phyloP scores from a whole-genome alignment of 2,888 invertebrate species.

The Odontocerum albicorne region DNA sequence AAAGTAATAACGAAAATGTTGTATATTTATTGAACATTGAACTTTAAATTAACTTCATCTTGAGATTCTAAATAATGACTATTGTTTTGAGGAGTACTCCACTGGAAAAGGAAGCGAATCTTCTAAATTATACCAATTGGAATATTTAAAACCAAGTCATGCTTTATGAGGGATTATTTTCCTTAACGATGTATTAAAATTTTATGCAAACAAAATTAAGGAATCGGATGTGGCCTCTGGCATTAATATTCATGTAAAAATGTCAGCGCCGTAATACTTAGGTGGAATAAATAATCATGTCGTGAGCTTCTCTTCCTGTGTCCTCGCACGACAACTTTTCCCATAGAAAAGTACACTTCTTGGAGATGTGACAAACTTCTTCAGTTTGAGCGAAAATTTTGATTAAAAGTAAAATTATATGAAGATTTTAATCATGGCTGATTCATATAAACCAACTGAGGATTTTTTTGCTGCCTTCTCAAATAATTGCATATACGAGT shows the following conservation, averaged over 20 bases:
- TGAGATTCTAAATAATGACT: too few species aligned
- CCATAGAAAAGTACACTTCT: background rate
- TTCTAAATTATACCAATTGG: background rate
- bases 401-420: too few species aligned
- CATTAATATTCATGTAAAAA: constrained; percentile 36
- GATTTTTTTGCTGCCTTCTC: too few species aligned
- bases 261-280: constrained; percentile 18
- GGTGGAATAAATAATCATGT: constrained; percentile 31
- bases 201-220: constrained; percentile 35
- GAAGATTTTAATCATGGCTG: too few species aligned
- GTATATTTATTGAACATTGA: too few species aligned
- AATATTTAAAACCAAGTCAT: background rate
- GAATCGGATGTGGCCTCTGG: constrained; percentile 32
- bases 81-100: too few species aligned
- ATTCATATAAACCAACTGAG: too few species aligned
- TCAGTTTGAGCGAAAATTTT: too few species aligned
- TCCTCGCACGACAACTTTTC: background rate
- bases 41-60: too few species aligned
- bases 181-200: constrained; percentile 27
- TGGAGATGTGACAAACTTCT: background rate
- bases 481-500: too few species aligned
- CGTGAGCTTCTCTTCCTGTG: constrained; percentile 17
- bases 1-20: too few species aligned
- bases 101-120: constrained; percentile 4
- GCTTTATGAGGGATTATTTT: constrained; percentile 1